Percentiles rank a stretch among this genome's conserved stretches.
Conservation (phyloP, 1,140 invertebrate species). For the Drosophila melanica region DNA sequence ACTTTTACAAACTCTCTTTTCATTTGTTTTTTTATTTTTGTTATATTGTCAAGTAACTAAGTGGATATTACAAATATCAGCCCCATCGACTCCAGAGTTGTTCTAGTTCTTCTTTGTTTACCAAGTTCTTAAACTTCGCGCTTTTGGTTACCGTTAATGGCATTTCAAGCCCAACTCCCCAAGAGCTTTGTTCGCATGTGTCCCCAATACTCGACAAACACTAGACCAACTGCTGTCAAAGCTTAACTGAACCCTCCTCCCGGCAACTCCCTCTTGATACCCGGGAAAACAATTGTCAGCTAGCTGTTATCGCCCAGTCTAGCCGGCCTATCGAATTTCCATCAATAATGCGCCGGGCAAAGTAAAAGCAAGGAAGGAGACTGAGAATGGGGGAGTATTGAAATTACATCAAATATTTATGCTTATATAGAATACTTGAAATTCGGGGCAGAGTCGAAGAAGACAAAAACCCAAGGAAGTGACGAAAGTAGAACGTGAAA, state of each 20-base stretch:
- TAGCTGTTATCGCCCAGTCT: conserved; percentile 40
- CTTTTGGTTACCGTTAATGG: conserved; percentile 40
- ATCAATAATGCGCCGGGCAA: conserved; percentile 19
- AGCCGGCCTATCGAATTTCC: conserved; percentile 51
- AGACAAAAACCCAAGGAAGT: neutral
- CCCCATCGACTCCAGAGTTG: neutral
- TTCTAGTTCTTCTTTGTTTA: conserved; percentile 22
- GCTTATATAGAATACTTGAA: conserved; percentile 3
- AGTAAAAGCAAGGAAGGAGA: neutral
- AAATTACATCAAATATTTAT: conserved; percentile 32
- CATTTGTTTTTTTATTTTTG: too few relatives aligned
- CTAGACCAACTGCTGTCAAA: conserved; percentile 25
- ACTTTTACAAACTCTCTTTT: too few relatives aligned
- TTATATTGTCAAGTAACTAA: neutral
- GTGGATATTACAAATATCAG: conserved; percentile 1
- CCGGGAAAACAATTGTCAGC: conserved; percentile 28
- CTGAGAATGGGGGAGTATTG: conserved; percentile 7
- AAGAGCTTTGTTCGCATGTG: conserved; percentile 13
- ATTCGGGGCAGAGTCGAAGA: neutral
- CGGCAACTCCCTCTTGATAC: conserved; percentile 10
- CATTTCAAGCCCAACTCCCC: conserved; percentile 39
- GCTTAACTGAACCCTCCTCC: neutral
- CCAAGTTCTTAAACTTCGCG: conserved; percentile 25
- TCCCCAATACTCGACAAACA: conserved; percentile 32
- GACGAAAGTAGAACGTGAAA: neutral